A percentile compares a stretch with the other conserved stretches of the same genome.
Conservation (phyloP, 2,113 vertebrate species). For the Perca schrenkii region DNA sequence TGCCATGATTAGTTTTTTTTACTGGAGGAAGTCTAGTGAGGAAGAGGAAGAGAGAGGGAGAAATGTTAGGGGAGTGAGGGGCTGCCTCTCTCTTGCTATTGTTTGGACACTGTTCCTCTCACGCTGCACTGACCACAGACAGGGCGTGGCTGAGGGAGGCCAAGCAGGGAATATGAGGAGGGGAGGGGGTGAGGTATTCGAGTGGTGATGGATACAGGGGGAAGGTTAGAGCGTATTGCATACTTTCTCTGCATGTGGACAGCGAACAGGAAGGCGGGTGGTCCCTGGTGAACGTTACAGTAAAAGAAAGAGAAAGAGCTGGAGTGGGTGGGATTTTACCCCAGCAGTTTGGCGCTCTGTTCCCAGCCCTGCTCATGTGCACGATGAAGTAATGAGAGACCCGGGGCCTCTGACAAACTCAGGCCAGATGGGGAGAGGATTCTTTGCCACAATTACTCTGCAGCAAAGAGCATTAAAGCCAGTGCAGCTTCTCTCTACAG, state of each 20-base stretch:
- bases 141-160: conserved; percentile 75
- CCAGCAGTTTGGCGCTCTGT: conserved; percentile 59
- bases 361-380: conserved; percentile 61
- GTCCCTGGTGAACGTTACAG: conserved; percentile 59
- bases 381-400: conserved; percentile 78
- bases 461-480: conserved; percentile 60
- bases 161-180: conserved; percentile 48
- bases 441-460: conserved; percentile 72
- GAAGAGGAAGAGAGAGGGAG: conserved; percentile 56
- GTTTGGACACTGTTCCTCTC: conserved; percentile 81
- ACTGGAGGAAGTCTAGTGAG: conserved; percentile 62
- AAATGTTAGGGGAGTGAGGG: conserved; percentile 39
- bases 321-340: conserved; percentile 63
- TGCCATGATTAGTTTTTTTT: conserved; percentile 49
- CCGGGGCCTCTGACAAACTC: conserved; percentile 76
- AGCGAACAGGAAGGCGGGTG: conserved; percentile 72
- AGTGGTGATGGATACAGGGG: conserved; percentile 52
- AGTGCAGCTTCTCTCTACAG: conserved; percentile 39
- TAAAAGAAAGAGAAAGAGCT: conserved; percentile 49
- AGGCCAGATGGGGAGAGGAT: conserved; percentile 81
- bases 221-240: conserved; percentile 53
- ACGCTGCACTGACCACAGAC: conserved; percentile 80
- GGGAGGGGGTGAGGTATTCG: conserved; percentile 29
- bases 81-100: conserved; percentile 71
- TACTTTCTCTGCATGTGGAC: conserved; percentile 68